A percentile compares a stretch with the other conserved stretches of the same genome.
Conservation (phyloP, 2,888 invertebrate genomes). For the Thumatha senex region DNA sequence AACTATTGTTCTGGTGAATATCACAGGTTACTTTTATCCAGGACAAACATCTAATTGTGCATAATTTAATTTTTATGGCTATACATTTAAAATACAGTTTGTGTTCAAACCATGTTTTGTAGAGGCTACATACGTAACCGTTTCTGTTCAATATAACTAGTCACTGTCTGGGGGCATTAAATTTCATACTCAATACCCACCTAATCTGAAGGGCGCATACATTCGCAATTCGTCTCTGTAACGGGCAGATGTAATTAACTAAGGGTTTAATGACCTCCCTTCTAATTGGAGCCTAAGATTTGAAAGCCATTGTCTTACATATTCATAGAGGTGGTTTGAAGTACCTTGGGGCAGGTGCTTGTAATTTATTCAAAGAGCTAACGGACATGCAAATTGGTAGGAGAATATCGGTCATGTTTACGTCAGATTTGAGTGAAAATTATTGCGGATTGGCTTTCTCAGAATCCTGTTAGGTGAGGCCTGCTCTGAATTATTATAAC, state of each 20-base stretch:
- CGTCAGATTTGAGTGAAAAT: constrained; percentile 80
- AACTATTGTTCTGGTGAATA: too few species aligned
- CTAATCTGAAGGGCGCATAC: constrained; percentile 39
- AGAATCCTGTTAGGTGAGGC: constrained; percentile 37
- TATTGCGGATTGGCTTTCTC: constrained; percentile 72
- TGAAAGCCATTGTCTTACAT: constrained; percentile 81
- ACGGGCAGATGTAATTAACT: constrained; percentile 67
- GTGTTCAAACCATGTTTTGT: background rate
- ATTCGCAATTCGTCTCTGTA: constrained; percentile 53
- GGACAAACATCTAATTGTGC: too few species aligned
- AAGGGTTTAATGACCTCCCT: constrained; percentile 70
- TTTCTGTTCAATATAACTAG: constrained; percentile 9
- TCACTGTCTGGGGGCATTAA: constrained; percentile 20
- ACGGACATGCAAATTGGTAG: constrained; percentile 80
- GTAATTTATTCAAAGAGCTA: constrained; percentile 78
- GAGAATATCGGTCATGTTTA: constrained; percentile 82
- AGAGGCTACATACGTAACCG: background rate
- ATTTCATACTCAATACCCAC: constrained; percentile 32
- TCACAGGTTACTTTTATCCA: too few species aligned
- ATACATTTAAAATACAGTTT: too few species aligned
- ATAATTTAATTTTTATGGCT: too few species aligned
- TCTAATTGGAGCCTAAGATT: constrained; percentile 80
- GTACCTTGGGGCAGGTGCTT: constrained; percentile 71
- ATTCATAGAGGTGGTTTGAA: constrained; percentile 66
- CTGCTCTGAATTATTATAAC: constrained; percentile 45